Evolutionary conservation across 2,888 invertebrate genomes (phyloP).

Genomic region (Tanypteryx hageni): DNA sequence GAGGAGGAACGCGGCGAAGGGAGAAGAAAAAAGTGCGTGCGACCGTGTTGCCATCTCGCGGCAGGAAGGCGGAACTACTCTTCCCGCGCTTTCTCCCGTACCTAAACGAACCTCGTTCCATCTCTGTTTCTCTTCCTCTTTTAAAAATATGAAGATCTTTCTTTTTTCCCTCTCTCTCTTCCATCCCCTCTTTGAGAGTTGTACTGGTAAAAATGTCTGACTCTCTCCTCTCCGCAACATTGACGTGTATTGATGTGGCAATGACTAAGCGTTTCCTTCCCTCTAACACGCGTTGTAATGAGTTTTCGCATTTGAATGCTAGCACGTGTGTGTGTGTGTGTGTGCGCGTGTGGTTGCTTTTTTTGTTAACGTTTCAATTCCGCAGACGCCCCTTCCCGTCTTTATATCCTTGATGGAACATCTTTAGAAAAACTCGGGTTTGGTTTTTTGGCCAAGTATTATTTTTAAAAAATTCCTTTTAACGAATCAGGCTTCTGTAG

Average conservation of each 20-base stretch:
- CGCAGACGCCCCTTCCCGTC: too few relatives aligned
- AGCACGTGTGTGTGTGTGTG: not conserved
- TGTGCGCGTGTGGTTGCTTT: not conserved
- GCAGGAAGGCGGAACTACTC: not conserved
- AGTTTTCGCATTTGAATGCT: constrained; percentile 7
- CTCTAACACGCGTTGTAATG: not conserved
- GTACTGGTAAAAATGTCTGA: not conserved
- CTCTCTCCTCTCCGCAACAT: not conserved
- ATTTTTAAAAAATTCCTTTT: too few relatives aligned
- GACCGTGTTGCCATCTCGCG: not conserved
- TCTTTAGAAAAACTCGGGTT: too few relatives aligned
- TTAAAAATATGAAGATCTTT: not conserved
- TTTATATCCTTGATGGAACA: too few relatives aligned
- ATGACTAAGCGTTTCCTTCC: constrained; percentile 19
- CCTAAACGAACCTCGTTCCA: not conserved
- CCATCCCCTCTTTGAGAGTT: not conserved
- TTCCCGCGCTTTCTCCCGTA: constrained; percentile 6
- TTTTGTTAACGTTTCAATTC: too few relatives aligned
- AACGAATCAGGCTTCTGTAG: too few relatives aligned
- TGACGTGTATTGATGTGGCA: constrained; percentile 25
- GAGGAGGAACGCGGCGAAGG: not conserved
- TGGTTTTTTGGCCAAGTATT: too few relatives aligned
- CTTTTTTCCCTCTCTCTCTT: not conserved
- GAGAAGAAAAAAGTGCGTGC: not conserved
- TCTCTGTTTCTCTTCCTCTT: not conserved